A percentile compares a stretch with the other conserved stretches of the same genome.
phyloP scores from a whole-genome alignment of 1,140 invertebrate genomes.

The Penaeus vannamei region DNA sequence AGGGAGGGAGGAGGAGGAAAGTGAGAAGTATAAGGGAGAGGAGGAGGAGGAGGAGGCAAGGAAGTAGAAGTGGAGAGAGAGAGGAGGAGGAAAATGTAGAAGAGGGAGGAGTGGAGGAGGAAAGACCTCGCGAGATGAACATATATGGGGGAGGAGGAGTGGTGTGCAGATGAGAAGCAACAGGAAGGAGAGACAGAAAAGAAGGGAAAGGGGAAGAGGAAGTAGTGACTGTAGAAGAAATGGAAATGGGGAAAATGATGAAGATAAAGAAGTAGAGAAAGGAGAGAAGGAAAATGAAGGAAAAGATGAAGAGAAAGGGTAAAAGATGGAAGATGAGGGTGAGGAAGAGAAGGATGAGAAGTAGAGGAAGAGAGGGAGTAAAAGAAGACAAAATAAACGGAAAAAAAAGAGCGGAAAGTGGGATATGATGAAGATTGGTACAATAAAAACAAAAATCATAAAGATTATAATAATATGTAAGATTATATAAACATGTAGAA shows the following conservation, averaged over 20 bases:
- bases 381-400: not conserved
- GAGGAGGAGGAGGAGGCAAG: conserved; percentile 31
- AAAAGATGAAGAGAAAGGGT: not conserved
- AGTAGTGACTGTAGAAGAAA: no score
- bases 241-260: no score
- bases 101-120: no score
- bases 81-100: not conserved
- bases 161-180: conserved; percentile 7
- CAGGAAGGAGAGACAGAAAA: conserved; percentile 17
- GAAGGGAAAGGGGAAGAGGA: no score
- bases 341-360: not conserved
- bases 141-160: not conserved
- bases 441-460: no score
- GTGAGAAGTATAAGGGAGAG: no score
- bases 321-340: not conserved
- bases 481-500: no score
- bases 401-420: not conserved
- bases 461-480: no score
- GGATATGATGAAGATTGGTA: not conserved
- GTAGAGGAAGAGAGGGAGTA: not conserved
- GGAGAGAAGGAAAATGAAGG: not conserved
- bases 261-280: not conserved
- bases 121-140: no score
- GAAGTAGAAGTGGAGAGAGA: not conserved
- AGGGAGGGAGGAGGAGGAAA: not conserved